Percentiles rank a stretch among this genome's conserved stretches.
Evolutionary conservation across 2,888 invertebrate species (phyloP).

Genomic region (Galerucella nymphaeae): DNA sequence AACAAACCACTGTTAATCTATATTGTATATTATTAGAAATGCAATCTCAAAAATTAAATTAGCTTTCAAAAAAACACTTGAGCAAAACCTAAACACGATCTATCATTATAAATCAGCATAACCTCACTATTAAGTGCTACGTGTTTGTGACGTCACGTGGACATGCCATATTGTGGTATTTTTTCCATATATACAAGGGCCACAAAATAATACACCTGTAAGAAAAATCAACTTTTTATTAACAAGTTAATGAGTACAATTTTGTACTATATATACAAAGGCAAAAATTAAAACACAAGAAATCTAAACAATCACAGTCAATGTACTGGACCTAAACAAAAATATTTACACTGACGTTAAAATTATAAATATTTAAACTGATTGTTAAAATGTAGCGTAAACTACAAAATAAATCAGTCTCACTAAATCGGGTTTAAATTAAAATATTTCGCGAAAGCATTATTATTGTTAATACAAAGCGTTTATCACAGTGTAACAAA

Average conservation of each 20-base stretch:
- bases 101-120: too few species aligned
- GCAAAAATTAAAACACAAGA: conserved; percentile 40
- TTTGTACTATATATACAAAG: conserved; percentile 53
- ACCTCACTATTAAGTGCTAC: too few species aligned
- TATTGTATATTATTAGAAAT: too few species aligned
- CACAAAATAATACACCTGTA: neutral
- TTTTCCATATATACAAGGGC: neutral
- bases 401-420: conserved; percentile 45
- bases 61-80: too few species aligned
- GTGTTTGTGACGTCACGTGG: too few species aligned
- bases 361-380: conserved; percentile 37
- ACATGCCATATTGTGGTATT: too few species aligned
- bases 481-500: conserved; percentile 8
- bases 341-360: conserved; percentile 38
- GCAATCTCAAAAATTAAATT: too few species aligned
- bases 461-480: conserved; percentile 41
- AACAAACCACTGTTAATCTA: too few species aligned
- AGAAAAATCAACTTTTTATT: conserved; percentile 33
- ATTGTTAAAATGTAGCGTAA: conserved; percentile 38
- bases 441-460: conserved; percentile 47
- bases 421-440: conserved; percentile 35
- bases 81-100: too few species aligned
- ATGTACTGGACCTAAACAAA: conserved; percentile 40
- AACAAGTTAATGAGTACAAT: conserved; percentile 32
- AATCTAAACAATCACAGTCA: conserved; percentile 53